Conservation (phyloP, 2,888 invertebrate species). For the Drosophila mimetica region DNA sequence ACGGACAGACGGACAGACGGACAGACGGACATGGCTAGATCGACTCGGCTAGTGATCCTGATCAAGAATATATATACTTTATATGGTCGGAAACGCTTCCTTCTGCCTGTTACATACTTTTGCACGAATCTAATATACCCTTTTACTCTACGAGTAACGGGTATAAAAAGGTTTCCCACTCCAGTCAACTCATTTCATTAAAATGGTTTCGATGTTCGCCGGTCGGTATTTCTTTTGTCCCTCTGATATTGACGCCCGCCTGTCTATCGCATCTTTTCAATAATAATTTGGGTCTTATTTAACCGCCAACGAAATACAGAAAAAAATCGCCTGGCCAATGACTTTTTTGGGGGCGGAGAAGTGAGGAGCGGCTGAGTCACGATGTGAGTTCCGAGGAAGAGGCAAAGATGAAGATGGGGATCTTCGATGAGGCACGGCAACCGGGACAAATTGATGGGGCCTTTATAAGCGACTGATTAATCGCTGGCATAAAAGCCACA, state of each 20-base stretch:
- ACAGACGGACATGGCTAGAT: too few relatives aligned
- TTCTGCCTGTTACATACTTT: too few relatives aligned
- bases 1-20: too few relatives aligned
- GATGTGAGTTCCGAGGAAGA: constrained; percentile 13
- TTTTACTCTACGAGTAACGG: too few relatives aligned
- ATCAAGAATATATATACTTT: too few relatives aligned
- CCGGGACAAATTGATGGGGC: constrained; percentile 19
- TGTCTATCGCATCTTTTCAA: constrained; percentile 52
- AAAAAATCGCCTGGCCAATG: constrained; percentile 49
- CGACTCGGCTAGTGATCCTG: too few relatives aligned
- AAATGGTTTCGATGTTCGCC: constrained; percentile 44
- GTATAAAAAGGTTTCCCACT: constrained; percentile 45
- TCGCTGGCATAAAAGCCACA: constrained; percentile 9
- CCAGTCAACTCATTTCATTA: constrained; percentile 50
- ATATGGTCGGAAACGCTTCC: too few relatives aligned
- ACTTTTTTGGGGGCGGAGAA: constrained; percentile 6
- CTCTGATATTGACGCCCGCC: constrained; percentile 58
- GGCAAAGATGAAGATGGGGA: constrained; percentile 26
- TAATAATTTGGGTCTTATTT: constrained; percentile 38
- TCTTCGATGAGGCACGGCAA: constrained; percentile 13
- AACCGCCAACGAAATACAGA: constrained; percentile 29
- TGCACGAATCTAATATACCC: too few relatives aligned
- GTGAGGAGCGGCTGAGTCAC: constrained; percentile 33
- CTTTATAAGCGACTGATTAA: constrained; percentile 33
- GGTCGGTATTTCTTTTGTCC: constrained; percentile 40